Conservation (phyloP, 2,797 vertebrate species). For the Aldrovandia affinis region DNA sequence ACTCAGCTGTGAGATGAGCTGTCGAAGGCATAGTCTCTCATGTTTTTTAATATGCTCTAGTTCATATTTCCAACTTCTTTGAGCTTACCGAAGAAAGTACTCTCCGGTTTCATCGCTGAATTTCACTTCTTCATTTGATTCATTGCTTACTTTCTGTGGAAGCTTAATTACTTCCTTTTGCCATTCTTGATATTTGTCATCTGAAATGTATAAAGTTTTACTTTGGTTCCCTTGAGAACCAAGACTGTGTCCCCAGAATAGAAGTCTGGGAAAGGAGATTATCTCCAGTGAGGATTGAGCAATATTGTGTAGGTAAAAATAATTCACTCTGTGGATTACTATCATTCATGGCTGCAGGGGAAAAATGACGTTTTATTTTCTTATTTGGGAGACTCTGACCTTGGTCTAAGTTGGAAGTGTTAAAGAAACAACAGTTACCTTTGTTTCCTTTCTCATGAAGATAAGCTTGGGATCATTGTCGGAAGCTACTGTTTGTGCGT, state of each 20-base stretch:
- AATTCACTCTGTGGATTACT: too few relatives aligned
- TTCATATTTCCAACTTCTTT: conserved; percentile 14
- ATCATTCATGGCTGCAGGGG: not conserved
- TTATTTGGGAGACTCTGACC: conserved; percentile 2
- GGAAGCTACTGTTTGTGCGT: conserved; percentile 27
- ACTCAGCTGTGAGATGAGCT: conserved; percentile 6
- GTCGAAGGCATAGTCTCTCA: not conserved
- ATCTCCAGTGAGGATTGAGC: not conserved
- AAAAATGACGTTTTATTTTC: conserved; percentile 18
- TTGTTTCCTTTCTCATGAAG: conserved; percentile 36
- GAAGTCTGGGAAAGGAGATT: not conserved
- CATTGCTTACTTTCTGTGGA: not conserved
- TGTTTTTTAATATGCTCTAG: not conserved
- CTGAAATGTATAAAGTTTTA: conserved; percentile 1
- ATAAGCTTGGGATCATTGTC: conserved; percentile 8
- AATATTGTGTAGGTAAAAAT: not conserved
- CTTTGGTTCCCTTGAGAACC: not conserved
- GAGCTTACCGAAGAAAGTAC: not conserved
- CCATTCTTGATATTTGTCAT: not conserved
- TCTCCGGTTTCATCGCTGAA: not conserved
- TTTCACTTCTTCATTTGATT: not conserved
- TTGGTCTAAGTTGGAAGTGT: conserved; percentile 15
- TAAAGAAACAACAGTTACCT: not conserved
- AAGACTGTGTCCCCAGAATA: not conserved
- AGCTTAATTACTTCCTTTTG: not conserved